A percentile compares a stretch with the other conserved stretches of the same genome.
Evolutionary conservation across 2,113 vertebrate species (phyloP).

Genomic region (Garra rufa): DNA sequence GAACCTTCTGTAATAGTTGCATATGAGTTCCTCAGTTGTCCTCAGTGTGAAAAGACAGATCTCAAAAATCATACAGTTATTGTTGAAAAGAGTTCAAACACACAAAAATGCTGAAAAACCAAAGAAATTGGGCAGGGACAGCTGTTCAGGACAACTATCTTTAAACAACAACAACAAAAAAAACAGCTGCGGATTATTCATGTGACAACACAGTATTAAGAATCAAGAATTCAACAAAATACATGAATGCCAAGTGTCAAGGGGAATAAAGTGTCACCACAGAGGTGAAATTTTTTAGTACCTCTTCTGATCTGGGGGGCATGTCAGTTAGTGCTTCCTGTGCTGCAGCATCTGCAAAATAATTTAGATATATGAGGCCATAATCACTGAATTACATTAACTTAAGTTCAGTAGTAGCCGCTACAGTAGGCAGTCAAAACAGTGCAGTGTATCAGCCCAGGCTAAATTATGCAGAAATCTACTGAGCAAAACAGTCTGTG

Average conservation of each 20-base stretch:
- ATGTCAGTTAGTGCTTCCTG: conserved; percentile 92
- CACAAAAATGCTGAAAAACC: no score
- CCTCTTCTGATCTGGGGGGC: conserved; percentile 91
- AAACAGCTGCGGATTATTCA: no score
- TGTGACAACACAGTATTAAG: no score
- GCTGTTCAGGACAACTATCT: no score
- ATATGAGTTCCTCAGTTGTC: no score
- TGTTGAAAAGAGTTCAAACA: no score
- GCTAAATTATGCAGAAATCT: neutral
- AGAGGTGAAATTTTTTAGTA: conserved; percentile 52
- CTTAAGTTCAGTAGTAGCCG: neutral
- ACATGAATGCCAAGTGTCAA: neutral
- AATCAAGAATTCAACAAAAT: no score
- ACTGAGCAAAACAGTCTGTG: neutral
- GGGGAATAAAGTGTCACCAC: neutral
- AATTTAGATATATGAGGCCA: neutral
- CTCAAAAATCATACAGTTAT: no score
- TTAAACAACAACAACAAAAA: no score
- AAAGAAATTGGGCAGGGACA: no score
- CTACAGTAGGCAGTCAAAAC: neutral
- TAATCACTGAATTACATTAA: neutral
- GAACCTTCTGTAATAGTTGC: no score
- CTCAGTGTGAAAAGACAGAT: no score
- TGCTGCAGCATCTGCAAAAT: conserved; percentile 77
- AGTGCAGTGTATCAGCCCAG: neutral